Conservation (phyloP, 2,113 vertebrate genomes). For the Sinocyclocheilus maitianheensis region DNA sequence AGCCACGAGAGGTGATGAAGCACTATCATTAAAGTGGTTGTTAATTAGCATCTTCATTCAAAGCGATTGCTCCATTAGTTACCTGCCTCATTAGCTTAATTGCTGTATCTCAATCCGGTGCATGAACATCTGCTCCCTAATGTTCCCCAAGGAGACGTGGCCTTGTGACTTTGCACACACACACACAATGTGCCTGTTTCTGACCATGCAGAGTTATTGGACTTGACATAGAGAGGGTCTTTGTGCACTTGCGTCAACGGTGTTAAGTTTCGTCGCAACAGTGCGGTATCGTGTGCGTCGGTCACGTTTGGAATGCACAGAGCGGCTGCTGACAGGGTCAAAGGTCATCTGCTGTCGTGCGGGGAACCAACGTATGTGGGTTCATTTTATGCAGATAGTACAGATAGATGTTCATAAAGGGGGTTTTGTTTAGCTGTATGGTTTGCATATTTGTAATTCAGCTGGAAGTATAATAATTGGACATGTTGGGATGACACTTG, state of each 20-base stretch:
- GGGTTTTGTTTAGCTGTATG: neutral
- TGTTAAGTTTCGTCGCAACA: neutral
- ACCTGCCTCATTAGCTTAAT: slow-evolving; percentile 63
- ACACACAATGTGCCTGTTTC: neutral
- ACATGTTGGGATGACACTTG: neutral
- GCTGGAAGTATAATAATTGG: neutral
- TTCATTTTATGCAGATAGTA: neutral
- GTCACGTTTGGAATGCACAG: slow-evolving; percentile 32
- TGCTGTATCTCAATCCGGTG: slow-evolving; percentile 53
- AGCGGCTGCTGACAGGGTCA: slow-evolving; percentile 17
- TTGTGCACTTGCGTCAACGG: neutral
- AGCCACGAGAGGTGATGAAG: slow-evolving; percentile 40
- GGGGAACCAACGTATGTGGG: neutral
- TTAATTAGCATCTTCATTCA: slow-evolving; percentile 62
- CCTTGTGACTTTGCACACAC: neutral
- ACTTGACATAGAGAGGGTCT: neutral
- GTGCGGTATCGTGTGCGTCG: neutral
- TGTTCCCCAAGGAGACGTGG: slow-evolving; percentile 38
- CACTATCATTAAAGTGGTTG: slow-evolving; percentile 58
- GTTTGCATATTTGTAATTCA: neutral
- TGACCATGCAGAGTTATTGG: neutral
- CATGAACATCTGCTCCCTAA: slow-evolving; percentile 57
- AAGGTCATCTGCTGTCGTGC: slow-evolving; percentile 15
- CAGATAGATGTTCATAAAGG: neutral
- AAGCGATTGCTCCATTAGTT: slow-evolving; percentile 64